A percentile compares a stretch with the other conserved stretches of the same genome.
Conservation (phyloP, 1,140 invertebrate genomes). For the Magallana angulata region DNA sequence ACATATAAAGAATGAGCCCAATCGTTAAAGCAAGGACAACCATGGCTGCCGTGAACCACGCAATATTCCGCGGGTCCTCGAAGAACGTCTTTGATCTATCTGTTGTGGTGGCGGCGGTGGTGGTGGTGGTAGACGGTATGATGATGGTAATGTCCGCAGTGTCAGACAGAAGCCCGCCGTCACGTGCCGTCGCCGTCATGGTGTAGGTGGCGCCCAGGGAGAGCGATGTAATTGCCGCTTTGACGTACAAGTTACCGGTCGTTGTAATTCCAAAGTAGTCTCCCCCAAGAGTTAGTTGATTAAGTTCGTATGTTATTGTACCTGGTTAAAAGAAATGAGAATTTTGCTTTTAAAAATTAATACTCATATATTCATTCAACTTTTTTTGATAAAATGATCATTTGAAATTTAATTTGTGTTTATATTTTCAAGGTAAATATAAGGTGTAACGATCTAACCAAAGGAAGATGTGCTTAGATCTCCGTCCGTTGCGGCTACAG, state of each 20-base stretch:
- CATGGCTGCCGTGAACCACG: constrained; percentile 46
- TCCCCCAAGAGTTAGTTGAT: constrained; percentile 15
- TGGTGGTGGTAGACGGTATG: constrained; percentile 42
- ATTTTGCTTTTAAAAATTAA: no score
- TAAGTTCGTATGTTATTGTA: neutral
- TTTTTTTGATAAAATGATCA: no score
- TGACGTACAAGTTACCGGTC: constrained; percentile 29
- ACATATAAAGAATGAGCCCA: constrained; percentile 10
- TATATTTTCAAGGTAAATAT: no score
- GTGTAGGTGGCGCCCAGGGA: neutral
- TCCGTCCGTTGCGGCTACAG: constrained; percentile 46
- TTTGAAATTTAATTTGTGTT: no score
- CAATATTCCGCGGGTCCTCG: constrained; percentile 42
- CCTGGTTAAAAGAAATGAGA: neutral
- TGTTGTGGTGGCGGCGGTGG: constrained; percentile 49
- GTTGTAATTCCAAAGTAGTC: constrained; percentile 36
- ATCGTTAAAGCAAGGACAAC: constrained; percentile 14
- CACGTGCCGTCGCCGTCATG: constrained; percentile 7
- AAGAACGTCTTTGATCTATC: constrained; percentile 39
- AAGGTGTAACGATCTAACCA: neutral
- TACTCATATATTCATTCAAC: no score
- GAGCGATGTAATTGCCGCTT: constrained; percentile 11
- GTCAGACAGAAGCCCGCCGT: constrained; percentile 21
- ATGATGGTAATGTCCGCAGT: constrained; percentile 40
- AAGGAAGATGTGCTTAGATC: constrained; percentile 33